phyloP scores from a whole-genome alignment of 1,140 invertebrate species.

The Paralvinella palmiformis region DNA sequence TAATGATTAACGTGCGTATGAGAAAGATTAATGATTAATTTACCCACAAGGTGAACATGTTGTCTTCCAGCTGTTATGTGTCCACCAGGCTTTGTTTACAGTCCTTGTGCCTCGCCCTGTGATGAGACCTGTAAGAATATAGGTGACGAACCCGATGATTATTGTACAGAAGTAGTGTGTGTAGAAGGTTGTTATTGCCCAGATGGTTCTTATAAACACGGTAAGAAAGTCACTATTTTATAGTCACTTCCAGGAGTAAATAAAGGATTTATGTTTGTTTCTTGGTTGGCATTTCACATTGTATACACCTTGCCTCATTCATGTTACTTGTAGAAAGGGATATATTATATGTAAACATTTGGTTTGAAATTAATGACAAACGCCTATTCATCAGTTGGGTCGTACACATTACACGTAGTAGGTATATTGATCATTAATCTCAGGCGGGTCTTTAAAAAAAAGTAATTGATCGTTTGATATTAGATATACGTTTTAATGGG shows the following conservation, averaged over 20 bases:
- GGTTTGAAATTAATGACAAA: too few relatives aligned
- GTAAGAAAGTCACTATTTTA: constrained; percentile 20
- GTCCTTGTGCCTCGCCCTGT: constrained; percentile 70
- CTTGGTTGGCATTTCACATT: too few relatives aligned
- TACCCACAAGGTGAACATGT: neutral
- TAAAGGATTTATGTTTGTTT: too few relatives aligned
- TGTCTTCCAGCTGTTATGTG: constrained; percentile 5
- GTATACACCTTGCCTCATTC: too few relatives aligned
- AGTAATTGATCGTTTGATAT: too few relatives aligned
- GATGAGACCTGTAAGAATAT: constrained; percentile 64
- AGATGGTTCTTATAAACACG: constrained; percentile 60
- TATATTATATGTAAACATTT: too few relatives aligned
- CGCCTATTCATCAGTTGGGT: neutral
- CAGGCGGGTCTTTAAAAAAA: too few relatives aligned
- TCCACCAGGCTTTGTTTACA: constrained; percentile 63
- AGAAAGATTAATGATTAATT: too few relatives aligned
- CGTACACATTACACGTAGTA: neutral
- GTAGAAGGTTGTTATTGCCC: constrained; percentile 86
- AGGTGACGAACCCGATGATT: constrained; percentile 52
- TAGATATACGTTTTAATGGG: too few relatives aligned
- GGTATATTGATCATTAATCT: too few relatives aligned
- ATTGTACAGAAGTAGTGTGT: constrained; percentile 63
- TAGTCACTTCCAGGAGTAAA: too few relatives aligned
- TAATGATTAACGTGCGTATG: neutral
- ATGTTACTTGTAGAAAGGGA: too few relatives aligned